Evolutionary conservation across 2,797 vertebrate species (phyloP).

Genomic region (Coilia nasus): DNA sequence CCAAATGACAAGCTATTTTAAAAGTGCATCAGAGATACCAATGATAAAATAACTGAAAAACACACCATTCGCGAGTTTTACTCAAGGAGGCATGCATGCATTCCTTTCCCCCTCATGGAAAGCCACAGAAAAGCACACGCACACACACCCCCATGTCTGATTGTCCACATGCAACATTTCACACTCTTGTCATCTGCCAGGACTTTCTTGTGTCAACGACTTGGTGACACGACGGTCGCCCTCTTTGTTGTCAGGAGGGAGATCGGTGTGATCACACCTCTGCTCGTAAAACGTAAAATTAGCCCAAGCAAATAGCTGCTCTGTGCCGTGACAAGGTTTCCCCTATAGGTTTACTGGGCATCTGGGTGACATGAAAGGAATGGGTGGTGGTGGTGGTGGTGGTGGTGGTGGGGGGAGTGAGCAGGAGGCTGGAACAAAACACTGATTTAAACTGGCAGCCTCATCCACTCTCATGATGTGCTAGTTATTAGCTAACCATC

Average conservation of each 20-base stretch:
- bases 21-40: conserved; percentile 38
- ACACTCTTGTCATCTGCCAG: neutral
- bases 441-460: conserved; percentile 66
- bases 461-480: conserved; percentile 61
- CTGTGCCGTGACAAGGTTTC: conserved; percentile 47
- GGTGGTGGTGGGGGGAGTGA: conserved; percentile 27
- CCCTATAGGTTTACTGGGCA: conserved; percentile 50
- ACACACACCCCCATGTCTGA: neutral
- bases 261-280: conserved; percentile 31
- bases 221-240: neutral
- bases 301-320: conserved; percentile 57
- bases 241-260: conserved; percentile 36
- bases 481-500: conserved; percentile 66
- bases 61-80: neutral
- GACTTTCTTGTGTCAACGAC: conserved; percentile 11
- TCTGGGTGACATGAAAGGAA: conserved; percentile 63
- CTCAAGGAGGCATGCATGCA: neutral
- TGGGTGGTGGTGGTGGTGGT: no score
- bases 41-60: neutral
- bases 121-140: neutral
- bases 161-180: neutral
- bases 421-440: conserved; percentile 41
- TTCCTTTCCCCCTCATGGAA: neutral
- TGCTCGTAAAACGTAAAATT: conserved; percentile 63
- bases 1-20: conserved; percentile 55